Base-by-base conservation (phyloP, 2,888 invertebrate species). In the Calameuta pallipes region DNA sequence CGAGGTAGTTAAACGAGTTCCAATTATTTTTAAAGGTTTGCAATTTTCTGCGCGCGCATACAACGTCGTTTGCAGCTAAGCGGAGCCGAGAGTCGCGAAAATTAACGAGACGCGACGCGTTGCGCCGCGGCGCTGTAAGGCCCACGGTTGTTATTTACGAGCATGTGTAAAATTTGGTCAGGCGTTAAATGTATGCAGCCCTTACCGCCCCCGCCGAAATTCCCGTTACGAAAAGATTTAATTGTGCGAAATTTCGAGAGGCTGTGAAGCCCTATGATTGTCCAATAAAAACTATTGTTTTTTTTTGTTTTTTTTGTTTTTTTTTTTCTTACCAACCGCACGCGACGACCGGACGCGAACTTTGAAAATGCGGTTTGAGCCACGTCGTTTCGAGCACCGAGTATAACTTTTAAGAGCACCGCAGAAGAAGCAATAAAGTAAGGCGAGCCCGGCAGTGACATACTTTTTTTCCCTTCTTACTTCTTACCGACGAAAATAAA, bases 401-500 rank as follows among this genome's bases (percentile, higher is more conserved):
- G 71, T 71, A 71, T 71, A 71, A 71, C 31, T 31, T 11, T 71
- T 71, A 71, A 71, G 33, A 31, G 71, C 23, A 12, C 4, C 71
- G 71, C 71, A 11, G 33, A 71, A 71, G 71, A 71, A 71, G 76
- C 76, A 23, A 76, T 76, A 36, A 76, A 76, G 56, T 23, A 1
- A 36, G 33, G 69, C 37, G 41, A 11, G 56, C 6, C 33, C 34
- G 30, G 73, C 34, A 33, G 30, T 30, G 56, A 56, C 56, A 23
- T 6, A 56, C 37, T 69, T 41, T 69, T 73, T 71, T 37, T 13
- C 31, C 13, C 70, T 70, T 70, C 33, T 70, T 30, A 6, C 23
- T 9, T 56, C 56, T 70, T 74, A 75, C 69, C 75, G 56, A 56
- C 56, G 71, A 56, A 78, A 75, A 78, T 78, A 78, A 78, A 78